These are phyloP conservation scores for Catocala fraxini DNA, from an alignment of 2,888 invertebrate species.

Conservation along the genomic window DNA sequence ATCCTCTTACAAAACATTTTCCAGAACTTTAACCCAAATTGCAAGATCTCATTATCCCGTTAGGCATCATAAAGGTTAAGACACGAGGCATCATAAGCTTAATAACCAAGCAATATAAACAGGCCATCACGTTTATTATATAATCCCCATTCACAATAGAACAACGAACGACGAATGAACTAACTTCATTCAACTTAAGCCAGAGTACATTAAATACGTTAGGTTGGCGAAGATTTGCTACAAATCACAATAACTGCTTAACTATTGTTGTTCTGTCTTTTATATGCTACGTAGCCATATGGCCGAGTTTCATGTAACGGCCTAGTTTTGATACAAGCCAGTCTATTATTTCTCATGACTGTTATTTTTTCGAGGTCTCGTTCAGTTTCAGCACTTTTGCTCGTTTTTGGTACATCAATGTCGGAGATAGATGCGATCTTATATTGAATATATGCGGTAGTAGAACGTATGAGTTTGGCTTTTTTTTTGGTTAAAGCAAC, in stretches of 20 bases:
- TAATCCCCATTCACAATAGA: conserved; percentile 5
- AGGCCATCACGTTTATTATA: conserved; percentile 9
- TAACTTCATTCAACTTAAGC: conserved; percentile 33
- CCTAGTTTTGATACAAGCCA: conserved; percentile 8
- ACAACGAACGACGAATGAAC: conserved; percentile 25
- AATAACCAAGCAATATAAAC: conserved; percentile 15
- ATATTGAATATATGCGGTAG: too few relatives aligned
- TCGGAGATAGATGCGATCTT: too few relatives aligned
- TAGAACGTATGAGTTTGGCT: too few relatives aligned
- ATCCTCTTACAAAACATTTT: neutral
- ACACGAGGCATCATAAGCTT: conserved; percentile 10
- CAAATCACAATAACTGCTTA: conserved; percentile 46
- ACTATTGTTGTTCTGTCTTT: conserved; percentile 37
- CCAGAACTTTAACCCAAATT: conserved; percentile 2
- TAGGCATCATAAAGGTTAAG: conserved; percentile 12
- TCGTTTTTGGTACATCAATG: too few relatives aligned
- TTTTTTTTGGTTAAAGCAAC: too few relatives aligned
- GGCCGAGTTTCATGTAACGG: conserved; percentile 14
- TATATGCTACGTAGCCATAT: conserved; percentile 35
- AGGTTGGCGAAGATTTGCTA: conserved; percentile 42
- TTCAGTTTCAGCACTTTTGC: neutral
- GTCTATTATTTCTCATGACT: conserved; percentile 7
- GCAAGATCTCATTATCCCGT: conserved; percentile 1
- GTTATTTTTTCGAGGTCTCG: conserved; percentile 1
- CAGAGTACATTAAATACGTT: conserved; percentile 37